A percentile compares a stretch with the other conserved stretches of the same genome.
Evolutionary conservation across 1,140 invertebrate genomes (phyloP).

Genomic region (Psilanteris sp.): DNA sequence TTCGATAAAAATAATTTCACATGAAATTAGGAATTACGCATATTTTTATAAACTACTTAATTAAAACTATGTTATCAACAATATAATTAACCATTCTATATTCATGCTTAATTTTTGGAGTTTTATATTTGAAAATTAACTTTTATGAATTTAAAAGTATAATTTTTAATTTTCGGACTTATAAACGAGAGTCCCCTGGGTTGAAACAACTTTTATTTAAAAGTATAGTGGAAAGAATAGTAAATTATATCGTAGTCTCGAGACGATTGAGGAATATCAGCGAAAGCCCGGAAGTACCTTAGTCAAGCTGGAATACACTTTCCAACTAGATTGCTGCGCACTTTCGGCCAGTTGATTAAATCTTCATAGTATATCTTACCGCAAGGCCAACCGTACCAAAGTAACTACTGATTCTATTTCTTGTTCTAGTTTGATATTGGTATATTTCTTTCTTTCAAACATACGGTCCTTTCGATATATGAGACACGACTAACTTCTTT

Average conservation of each 20-base stretch:
- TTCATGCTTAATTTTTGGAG: too few species aligned
- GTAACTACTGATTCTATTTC: conserved; percentile 47
- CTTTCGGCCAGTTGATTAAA: conserved; percentile 66
- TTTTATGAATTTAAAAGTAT: too few species aligned
- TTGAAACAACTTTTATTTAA: conserved; percentile 26
- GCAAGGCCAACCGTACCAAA: conserved; percentile 45
- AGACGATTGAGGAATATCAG: conserved; percentile 57
- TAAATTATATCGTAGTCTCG: conserved; percentile 55
- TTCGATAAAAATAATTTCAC: too few species aligned
- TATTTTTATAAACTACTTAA: too few species aligned
- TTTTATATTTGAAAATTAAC: too few species aligned
- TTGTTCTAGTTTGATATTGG: conserved; percentile 17
- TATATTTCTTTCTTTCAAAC: conserved; percentile 18
- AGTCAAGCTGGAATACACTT: conserved; percentile 52
- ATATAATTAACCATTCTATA: too few species aligned
- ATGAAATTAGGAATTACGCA: too few species aligned
- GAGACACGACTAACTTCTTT: conserved; percentile 37
- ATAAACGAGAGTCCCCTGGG: conserved; percentile 21
- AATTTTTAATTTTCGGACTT: too few species aligned
- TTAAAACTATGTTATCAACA: too few species aligned
- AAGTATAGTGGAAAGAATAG: conserved; percentile 19
- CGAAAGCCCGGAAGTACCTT: conserved; percentile 42
- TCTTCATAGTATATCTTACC: conserved; percentile 61
- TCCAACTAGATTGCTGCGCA: conserved; percentile 52
- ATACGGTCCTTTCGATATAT: conserved; percentile 35